phyloP scores from a whole-genome alignment of 2,888 invertebrate genomes.

The Stegophylla sp. region DNA sequence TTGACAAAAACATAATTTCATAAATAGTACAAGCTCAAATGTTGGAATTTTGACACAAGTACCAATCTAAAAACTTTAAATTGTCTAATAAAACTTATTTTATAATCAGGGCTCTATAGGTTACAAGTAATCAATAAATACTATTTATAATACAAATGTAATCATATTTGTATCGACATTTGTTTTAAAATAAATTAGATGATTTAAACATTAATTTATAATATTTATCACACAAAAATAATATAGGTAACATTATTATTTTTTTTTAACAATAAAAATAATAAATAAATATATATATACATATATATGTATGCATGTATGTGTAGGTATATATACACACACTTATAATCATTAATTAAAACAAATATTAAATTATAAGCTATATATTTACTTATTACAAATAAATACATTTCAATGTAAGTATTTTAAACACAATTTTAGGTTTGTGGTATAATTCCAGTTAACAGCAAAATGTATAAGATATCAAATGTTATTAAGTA shows the following conservation, averaged over 20 bases:
- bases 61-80: slow-evolving; percentile 28
- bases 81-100: slow-evolving; percentile 23
- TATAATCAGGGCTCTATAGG: slow-evolving; percentile 4
- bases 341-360: slow-evolving; percentile 29
- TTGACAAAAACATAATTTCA: slow-evolving; percentile 27
- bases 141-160: slow-evolving; percentile 11
- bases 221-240: slow-evolving; percentile 49
- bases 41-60: slow-evolving; percentile 9
- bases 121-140: slow-evolving; percentile 36
- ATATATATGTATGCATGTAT: background rate
- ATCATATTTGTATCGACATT: background rate
- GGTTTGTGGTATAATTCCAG: background rate
- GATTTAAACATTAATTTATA: slow-evolving; percentile 33
- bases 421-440: slow-evolving; percentile 1
- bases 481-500: background rate
- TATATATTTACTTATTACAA: slow-evolving; percentile 29
- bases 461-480: background rate
- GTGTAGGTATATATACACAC: slow-evolving; percentile 3
- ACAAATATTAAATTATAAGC: slow-evolving; percentile 30
- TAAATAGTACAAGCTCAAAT: slow-evolving; percentile 44
- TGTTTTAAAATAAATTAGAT: slow-evolving; percentile 46
- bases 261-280: slow-evolving; percentile 32
- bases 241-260: slow-evolving; percentile 42
- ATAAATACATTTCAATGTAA: slow-evolving; percentile 5
- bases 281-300: slow-evolving; percentile 14